Evolutionary conservation across 2,888 invertebrate species (phyloP), one percentile per base, ranked within the genome.

Genomic region (Tenthredo scrophulariae): DNA sequence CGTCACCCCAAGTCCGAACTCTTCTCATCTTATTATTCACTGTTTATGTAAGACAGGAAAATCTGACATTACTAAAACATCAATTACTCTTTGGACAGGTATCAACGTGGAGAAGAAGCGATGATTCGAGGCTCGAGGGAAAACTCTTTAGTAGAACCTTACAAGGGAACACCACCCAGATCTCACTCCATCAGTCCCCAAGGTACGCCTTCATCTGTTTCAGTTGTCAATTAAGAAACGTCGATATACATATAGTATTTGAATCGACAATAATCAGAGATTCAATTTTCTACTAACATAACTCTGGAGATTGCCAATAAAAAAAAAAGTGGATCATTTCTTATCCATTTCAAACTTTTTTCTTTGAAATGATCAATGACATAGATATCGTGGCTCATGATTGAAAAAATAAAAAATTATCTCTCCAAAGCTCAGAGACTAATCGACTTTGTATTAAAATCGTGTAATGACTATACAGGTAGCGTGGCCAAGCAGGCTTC

Each of bases 101-200:
- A 93, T 88, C 92, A 93, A 86, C 89, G 90, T 84, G 92, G 90
- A 84, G 92, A 93, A 79, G 91, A 92, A 88, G 91, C 90, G 62
- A 89, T 92, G 86, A 89, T 90, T 88, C 91, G 91, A 88, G 90
- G 90, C 85, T 91, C 92, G 87, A 90, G 92, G 85, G 93, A 94
- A 88, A 94, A 94, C 86, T 95, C 95, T 70, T 93, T 95, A 82
- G 94, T 95, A 65, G 95, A 95, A 89, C 94, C 95, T 3, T 95
- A 94, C 89, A 92, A 92, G 85, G 88, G 87, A 43, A 89, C 91
- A 29, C 90, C 91, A 62, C 91, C 92, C 10, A 89, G 91, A 88
- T 92, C 92, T 9, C 89, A 89, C 67, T 90, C 90, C 2, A 91
- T 91, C 29, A 93, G 92, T 87, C 92, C 92, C 43, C 90, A 91